Percentiles rank a stretch among this genome's conserved stretches.
These are phyloP conservation scores for Amphipyra tragopoginis DNA, from an alignment of 2,888 invertebrate species.

Conservation along the genomic window DNA sequence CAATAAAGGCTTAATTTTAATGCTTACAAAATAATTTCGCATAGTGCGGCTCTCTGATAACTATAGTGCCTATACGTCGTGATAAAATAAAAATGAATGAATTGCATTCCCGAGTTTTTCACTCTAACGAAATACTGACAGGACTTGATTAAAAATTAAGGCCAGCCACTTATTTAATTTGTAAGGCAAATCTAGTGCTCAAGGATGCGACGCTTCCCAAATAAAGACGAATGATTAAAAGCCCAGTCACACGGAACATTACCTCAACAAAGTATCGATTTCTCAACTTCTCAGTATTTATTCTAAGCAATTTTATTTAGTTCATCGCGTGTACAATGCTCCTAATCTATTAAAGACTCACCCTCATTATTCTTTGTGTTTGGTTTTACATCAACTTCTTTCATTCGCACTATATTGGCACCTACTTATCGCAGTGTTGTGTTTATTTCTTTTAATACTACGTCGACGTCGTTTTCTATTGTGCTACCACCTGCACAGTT, in stretches of 20 bases:
- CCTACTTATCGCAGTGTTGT: slow-evolving; percentile 69
- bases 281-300: neutral
- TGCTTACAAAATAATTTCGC: too few species aligned
- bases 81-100: too few species aligned
- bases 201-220: neutral
- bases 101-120: too few species aligned
- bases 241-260: neutral
- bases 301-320: neutral
- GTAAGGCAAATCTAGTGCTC: too few species aligned
- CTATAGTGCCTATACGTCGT: too few species aligned
- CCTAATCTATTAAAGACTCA: slow-evolving; percentile 57
- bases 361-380: slow-evolving; percentile 59
- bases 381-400: slow-evolving; percentile 67
- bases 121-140: too few species aligned
- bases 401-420: slow-evolving; percentile 72
- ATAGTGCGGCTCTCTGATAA: too few species aligned
- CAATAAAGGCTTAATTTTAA: too few species aligned
- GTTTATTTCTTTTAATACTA: slow-evolving; percentile 52
- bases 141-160: too few species aligned
- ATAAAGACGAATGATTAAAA: neutral
- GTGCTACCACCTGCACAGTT: slow-evolving; percentile 72
- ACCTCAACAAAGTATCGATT: neutral
- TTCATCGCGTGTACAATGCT: slow-evolving; percentile 5
- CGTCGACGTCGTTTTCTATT: slow-evolving; percentile 53
- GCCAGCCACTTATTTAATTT: too few species aligned